Conservation (phyloP, 2,113 vertebrate species). For the Hystrix cristata region DNA sequence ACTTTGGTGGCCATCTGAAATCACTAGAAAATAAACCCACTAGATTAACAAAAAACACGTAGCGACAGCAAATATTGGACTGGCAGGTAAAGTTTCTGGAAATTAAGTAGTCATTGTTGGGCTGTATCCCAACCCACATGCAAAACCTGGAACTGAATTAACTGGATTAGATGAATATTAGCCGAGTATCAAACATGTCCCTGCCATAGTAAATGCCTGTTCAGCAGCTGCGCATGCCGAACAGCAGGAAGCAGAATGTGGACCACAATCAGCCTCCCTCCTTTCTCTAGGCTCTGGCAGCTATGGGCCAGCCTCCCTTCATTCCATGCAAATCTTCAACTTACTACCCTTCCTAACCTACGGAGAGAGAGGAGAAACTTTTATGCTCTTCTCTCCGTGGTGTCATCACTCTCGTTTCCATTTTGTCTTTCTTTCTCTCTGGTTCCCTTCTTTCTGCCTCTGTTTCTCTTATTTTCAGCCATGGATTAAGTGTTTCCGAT, state of each 20-base stretch:
- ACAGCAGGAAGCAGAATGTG: background rate
- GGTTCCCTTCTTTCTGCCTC: background rate
- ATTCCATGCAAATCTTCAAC: background rate
- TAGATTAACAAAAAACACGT: background rate
- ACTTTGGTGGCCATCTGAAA: conserved; percentile 33
- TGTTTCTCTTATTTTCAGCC: background rate
- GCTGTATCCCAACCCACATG: background rate
- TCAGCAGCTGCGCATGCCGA: background rate
- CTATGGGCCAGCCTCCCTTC: background rate
- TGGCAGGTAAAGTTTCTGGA: background rate
- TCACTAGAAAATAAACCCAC: background rate
- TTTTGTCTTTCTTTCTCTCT: background rate
- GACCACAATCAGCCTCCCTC: background rate
- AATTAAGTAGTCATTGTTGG: background rate
- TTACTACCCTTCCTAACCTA: background rate
- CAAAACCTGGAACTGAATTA: background rate
- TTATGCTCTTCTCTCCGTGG: background rate
- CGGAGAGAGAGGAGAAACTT: background rate
- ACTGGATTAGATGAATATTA: background rate
- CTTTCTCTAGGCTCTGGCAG: background rate
- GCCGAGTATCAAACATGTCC: background rate
- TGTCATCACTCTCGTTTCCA: background rate
- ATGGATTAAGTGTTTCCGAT: background rate
- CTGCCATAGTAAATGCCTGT: background rate
- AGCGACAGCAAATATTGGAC: background rate